Evolutionary conservation across 2,888 invertebrate genomes (phyloP), one percentile per base, ranked within the genome.

Genomic region (Drosophila meridiana): DNA sequence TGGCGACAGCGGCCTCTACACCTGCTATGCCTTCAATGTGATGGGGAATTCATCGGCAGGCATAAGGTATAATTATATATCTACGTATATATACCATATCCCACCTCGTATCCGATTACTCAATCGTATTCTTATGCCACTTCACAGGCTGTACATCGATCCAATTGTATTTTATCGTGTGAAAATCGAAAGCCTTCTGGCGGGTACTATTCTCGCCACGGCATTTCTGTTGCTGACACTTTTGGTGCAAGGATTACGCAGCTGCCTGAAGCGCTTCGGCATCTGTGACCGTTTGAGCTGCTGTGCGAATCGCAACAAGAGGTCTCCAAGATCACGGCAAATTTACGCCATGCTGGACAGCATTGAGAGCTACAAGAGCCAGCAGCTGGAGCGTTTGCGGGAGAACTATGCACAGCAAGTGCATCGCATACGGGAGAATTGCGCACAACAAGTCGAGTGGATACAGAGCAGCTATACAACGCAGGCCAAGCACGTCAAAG

Each of bases 321-420:
- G 95, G 73, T 96, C 97, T 28, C 97, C 97, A 9, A 95, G 97
- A 66, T 95, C 97, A 34, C 95, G 97, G 71, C 97, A 98, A 92
- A 96, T 98, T 77, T 96, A 96, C 91, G 96, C 96, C 82, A 97
- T 98, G 95, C 94, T 98, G 86, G 98, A 98, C 92, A 97, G 96
- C 93, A 97, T 98, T 84, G 98, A 98, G 92, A 96, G 96, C 80
- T 98, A 98, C 94, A 98, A 98, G 93, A 96, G 96, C 73, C 97
- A 96, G 91, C 98, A 98, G 91, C 94, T 98, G 89, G 98, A 98
- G 87, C 95, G 96, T 87, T 94, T 99, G 73, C 94, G 98, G 36
- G 98, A 98, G 92, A 98, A 98, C 93, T 99, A 99, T 93, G 96
- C 97, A 58, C 95, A 96, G 92, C 98, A 98, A 95, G 97, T 98